Evolutionary conservation across 2,797 vertebrate genomes (phyloP).

Genomic region (Schizopygopsis pylzovi): DNA sequence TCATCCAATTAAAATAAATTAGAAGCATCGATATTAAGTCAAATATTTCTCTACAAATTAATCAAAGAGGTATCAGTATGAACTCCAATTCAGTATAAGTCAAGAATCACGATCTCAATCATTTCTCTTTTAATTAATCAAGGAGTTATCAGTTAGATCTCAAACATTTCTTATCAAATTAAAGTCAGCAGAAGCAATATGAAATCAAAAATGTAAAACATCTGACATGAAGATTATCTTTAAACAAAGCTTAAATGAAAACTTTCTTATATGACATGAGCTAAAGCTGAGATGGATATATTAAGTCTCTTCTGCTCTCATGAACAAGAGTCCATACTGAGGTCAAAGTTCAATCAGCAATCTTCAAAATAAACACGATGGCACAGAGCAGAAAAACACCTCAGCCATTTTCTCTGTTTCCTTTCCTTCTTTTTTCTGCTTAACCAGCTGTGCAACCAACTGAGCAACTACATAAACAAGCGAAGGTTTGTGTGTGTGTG

Average conservation of each 20-base stretch:
- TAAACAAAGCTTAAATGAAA: neutral
- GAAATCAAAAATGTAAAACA: neutral
- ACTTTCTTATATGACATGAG: neutral
- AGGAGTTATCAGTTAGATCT: neutral
- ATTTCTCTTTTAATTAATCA: neutral
- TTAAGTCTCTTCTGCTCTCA: slow-evolving; percentile 26
- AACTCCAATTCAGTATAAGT: neutral
- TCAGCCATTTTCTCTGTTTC: slow-evolving; percentile 44
- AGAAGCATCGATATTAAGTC: neutral
- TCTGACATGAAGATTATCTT: neutral
- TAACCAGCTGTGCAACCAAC: slow-evolving; percentile 61
- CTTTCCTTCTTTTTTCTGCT: slow-evolving; percentile 41
- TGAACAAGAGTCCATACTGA: slow-evolving; percentile 14
- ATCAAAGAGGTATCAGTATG: neutral
- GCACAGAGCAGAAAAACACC: neutral
- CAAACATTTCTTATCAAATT: neutral
- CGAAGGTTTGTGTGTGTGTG: slow-evolving; percentile 37
- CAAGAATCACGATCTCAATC: neutral
- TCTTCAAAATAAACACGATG: slow-evolving; percentile 35
- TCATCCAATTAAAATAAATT: neutral
- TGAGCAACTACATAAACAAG: slow-evolving; percentile 73
- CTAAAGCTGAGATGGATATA: neutral
- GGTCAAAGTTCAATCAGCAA: slow-evolving; percentile 37
- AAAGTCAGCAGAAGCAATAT: neutral
- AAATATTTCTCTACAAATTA: neutral